These are phyloP conservation scores for Drosophila tripunctata DNA, from an alignment of 2,888 invertebrate species.

Conservation along the genomic window DNA sequence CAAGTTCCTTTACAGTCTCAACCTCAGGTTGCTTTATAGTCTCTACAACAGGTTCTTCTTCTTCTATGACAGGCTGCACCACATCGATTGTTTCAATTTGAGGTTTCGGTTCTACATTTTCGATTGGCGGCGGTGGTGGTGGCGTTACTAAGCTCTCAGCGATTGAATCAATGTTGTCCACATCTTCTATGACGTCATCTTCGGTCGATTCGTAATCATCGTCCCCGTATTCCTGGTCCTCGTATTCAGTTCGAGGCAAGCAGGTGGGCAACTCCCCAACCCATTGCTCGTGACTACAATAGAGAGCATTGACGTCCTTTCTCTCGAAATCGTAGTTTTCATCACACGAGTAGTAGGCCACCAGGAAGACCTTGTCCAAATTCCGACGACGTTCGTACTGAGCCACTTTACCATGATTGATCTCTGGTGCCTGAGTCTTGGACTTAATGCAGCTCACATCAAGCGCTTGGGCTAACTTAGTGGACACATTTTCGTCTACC, in stretches of 20 bases:
- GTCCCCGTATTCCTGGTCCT: constrained; percentile 46
- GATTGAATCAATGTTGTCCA: constrained; percentile 34
- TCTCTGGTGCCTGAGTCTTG: constrained; percentile 82
- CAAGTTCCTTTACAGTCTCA: neutral
- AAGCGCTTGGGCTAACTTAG: constrained; percentile 72
- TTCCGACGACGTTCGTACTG: constrained; percentile 82
- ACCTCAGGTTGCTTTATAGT: neutral
- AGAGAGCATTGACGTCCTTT: constrained; percentile 85
- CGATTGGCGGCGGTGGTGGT: constrained; percentile 63
- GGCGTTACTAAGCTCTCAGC: constrained; percentile 23
- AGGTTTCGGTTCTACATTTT: neutral
- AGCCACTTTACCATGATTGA: constrained; percentile 81
- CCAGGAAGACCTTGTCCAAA: constrained; percentile 85
- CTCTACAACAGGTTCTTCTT: neutral
- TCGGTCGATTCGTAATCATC: constrained; percentile 43
- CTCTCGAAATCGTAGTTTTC: constrained; percentile 85
- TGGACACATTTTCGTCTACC: constrained; percentile 79
- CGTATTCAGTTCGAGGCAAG: constrained; percentile 63
- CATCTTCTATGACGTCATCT: constrained; percentile 43
- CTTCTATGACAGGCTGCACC: neutral
- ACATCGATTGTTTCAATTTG: neutral
- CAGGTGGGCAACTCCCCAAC: constrained; percentile 86
- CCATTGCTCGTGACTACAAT: constrained; percentile 86
- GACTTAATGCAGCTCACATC: constrained; percentile 83
- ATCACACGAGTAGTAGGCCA: constrained; percentile 86